Conservation (phyloP, 2,797 vertebrate genomes). For the Valencia hispanica region DNA sequence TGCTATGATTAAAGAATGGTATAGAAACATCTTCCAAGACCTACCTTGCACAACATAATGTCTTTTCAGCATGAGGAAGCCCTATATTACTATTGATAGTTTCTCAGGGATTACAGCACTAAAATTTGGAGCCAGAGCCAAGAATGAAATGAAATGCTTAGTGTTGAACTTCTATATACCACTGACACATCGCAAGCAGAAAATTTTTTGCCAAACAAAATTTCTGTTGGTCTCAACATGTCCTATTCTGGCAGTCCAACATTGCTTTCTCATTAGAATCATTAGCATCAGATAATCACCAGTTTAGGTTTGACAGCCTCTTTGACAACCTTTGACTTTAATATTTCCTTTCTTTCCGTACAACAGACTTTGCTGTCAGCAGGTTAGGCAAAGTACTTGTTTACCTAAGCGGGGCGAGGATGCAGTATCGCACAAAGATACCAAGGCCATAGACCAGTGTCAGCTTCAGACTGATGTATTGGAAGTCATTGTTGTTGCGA, state of each 20-base stretch:
- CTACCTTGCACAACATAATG: neutral
- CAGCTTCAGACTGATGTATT: conserved; percentile 89
- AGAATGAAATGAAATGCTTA: neutral
- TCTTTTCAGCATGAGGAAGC: neutral
- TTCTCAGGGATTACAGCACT: neutral
- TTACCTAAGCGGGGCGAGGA: conserved; percentile 93
- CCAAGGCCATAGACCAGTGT: conserved; percentile 90
- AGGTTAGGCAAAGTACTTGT: neutral
- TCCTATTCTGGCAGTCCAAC: neutral
- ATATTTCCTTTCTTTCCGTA: neutral
- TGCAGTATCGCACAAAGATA: conserved; percentile 89
- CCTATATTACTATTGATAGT: neutral
- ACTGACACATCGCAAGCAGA: neutral
- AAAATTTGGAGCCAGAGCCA: too few species aligned
- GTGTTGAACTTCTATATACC: neutral
- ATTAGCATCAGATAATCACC: neutral
- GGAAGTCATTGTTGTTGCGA: conserved; percentile 92
- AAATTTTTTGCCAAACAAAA: neutral
- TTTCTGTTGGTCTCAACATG: neutral
- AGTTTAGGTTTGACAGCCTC: neutral
- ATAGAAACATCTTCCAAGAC: neutral
- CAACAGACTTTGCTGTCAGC: neutral
- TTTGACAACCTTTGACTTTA: neutral
- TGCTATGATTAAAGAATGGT: neutral
- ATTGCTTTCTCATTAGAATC: neutral